These are phyloP conservation scores for Rhinoderma darwinii DNA, from an alignment of 2,113 vertebrate genomes.

Conservation along the genomic window DNA sequence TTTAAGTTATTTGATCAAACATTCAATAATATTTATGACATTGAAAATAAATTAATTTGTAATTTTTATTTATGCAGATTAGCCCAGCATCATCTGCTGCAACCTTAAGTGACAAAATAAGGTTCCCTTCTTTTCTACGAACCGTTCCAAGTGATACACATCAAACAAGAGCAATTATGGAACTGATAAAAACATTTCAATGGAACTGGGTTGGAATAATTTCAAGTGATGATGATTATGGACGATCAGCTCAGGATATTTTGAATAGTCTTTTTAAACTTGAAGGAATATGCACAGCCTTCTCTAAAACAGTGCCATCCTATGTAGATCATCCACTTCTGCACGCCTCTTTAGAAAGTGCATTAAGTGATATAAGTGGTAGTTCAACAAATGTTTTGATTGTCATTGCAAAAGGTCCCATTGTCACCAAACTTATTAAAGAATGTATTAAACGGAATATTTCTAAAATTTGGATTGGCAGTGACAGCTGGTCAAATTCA, in stretches of 20 bases:
- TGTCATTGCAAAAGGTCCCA: slow-evolving; percentile 65
- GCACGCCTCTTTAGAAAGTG: slow-evolving; percentile 40
- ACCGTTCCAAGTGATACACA: slow-evolving; percentile 46
- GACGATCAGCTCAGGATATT: slow-evolving; percentile 65
- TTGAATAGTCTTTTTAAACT: slow-evolving; percentile 63
- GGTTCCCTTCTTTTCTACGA: slow-evolving; percentile 48
- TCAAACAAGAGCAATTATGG: slow-evolving; percentile 34
- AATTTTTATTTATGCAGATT: not conserved
- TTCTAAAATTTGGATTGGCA: slow-evolving; percentile 71
- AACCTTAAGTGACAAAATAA: slow-evolving; percentile 43
- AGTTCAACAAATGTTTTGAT: slow-evolving; percentile 68
- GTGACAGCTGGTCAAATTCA: slow-evolving; percentile 69
- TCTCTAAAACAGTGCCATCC: slow-evolving; percentile 64
- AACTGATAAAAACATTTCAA: slow-evolving; percentile 30
- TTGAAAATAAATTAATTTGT: not conserved
- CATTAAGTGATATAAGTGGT: slow-evolving; percentile 61
- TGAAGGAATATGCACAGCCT: slow-evolving; percentile 67
- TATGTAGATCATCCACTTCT: slow-evolving; percentile 55
- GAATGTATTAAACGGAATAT: slow-evolving; percentile 67
- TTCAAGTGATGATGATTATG: slow-evolving; percentile 48
- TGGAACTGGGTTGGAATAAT: slow-evolving; percentile 50
- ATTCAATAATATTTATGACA: too few relatives aligned
- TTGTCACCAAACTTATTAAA: slow-evolving; percentile 66
- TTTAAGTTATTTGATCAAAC: too few relatives aligned
- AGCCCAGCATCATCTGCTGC: slow-evolving; percentile 42